Base-by-base conservation (phyloP, 2,888 invertebrate species). In the Escarpia spicata region DNA sequence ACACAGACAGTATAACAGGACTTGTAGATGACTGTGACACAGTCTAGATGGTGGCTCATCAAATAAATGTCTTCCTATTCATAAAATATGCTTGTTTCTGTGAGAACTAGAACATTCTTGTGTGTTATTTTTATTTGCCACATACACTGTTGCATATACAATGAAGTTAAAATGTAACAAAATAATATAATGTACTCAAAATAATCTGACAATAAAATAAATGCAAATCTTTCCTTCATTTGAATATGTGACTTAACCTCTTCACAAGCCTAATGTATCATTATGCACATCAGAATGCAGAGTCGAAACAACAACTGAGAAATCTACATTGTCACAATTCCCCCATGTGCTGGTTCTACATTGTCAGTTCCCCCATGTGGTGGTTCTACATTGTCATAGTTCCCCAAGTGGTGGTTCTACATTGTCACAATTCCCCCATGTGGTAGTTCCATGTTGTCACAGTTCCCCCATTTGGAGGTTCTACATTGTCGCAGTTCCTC, bases 101-200 rank as follows among this genome's bases (percentile, higher is more conserved):
- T 6, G 52, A 75, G 75, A 75, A 75, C 75, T 75, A 75, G 4
- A 75, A 15, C 19, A 60, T 12, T n/a, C 6, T 75, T 4, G 26
- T 75, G 75, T 75, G 75, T 75, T 75, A 75, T 26, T 75, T 75
- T 75, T 75, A 75, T 75, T 60, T 75, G 75, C 75, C 75, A 75
- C 26, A 75, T 19, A 75, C 75, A 75, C 26, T 75, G n/a, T 75
- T n/a, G 75, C 75, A 75, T 15, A 75, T 26, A 75, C 75, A 26
- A 26, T 26, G n/a, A 75, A 75, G 26, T 75, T 75, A 75, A 75
- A 26, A 75, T 52, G 75, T 75, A 75, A 75, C 75, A 75, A 75
- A 75, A 75, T 75, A 75, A 75, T 75, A 26, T 75, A 75, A 19
- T 26, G 26, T 75, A 75, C 26, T 26, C 19, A 75, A 75, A 75